phyloP scores from a whole-genome alignment of 1,140 invertebrate genomes.

The Choristoneura fumiferana region DNA sequence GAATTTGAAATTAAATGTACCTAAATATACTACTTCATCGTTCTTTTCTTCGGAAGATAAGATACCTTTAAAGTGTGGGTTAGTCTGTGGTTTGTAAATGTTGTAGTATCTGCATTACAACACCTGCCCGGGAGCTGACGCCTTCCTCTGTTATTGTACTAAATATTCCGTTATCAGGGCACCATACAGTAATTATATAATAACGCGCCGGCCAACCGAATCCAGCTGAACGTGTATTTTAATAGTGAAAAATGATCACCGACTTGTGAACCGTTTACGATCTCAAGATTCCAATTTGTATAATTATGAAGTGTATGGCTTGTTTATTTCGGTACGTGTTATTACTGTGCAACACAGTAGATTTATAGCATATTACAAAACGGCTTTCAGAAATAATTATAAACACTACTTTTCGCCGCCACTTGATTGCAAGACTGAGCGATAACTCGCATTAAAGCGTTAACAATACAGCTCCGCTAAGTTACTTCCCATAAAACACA shows the following conservation, averaged over 20 bases:
- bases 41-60: too few species aligned
- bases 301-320: constrained; percentile 59
- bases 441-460: neutral
- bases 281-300: constrained; percentile 50
- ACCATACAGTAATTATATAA: constrained; percentile 59
- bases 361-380: constrained; percentile 47
- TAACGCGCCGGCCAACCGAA: constrained; percentile 45
- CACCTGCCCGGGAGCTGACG: constrained; percentile 25
- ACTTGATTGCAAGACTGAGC: neutral
- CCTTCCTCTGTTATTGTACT: constrained; percentile 9
- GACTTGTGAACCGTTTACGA: constrained; percentile 44
- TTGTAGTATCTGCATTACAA: constrained; percentile 21
- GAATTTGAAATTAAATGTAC: too few species aligned
- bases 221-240: constrained; percentile 48
- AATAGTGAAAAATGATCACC: constrained; percentile 62
- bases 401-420: neutral
- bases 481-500: constrained; percentile 4
- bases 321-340: constrained; percentile 50
- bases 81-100: neutral
- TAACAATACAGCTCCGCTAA: constrained; percentile 1
- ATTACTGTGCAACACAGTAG: constrained; percentile 45
- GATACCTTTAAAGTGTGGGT: too few species aligned
- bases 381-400: constrained; percentile 36
- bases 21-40: too few species aligned
- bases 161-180: constrained; percentile 56